A percentile compares a stretch with the other conserved stretches of the same genome.
Conservation (phyloP, 2,888 invertebrate genomes). For the Tachina fera region DNA sequence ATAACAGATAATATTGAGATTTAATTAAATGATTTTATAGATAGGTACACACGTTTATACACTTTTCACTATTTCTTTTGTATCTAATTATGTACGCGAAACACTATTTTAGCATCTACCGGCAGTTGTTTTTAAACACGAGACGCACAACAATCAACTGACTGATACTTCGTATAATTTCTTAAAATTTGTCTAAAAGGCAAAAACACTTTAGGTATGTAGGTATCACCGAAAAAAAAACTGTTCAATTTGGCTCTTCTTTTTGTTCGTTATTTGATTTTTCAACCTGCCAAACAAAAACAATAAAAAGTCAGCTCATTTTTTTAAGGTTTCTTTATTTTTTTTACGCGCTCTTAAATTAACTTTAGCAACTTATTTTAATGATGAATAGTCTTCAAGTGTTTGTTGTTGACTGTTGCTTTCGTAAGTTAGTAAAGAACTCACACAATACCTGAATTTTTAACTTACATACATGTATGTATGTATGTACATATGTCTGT, state of each 20-base stretch:
- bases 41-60: background rate
- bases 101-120: slow-evolving; percentile 40
- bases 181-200: slow-evolving; percentile 46
- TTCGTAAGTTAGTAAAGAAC: slow-evolving; percentile 22
- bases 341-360: slow-evolving; percentile 22
- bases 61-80: slow-evolving; percentile 17
- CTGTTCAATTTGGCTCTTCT: slow-evolving; percentile 44
- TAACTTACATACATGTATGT: background rate
- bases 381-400: slow-evolving; percentile 30
- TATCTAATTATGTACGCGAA: slow-evolving; percentile 14
- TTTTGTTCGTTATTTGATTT: background rate
- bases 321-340: slow-evolving; percentile 44
- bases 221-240: slow-evolving; percentile 6
- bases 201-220: background rate
- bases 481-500: too few species aligned
- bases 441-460: slow-evolving; percentile 39
- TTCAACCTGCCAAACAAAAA: slow-evolving; percentile 19
- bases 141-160: slow-evolving; percentile 74
- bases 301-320: slow-evolving; percentile 17
- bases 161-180: slow-evolving; percentile 59
- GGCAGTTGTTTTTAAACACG: slow-evolving; percentile 68
- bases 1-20: slow-evolving; percentile 19
- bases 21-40: slow-evolving; percentile 3
- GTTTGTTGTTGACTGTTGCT: slow-evolving; percentile 19
- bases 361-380: slow-evolving; percentile 14